Evolutionary conservation across 2,888 invertebrate genomes (phyloP), one percentile per base, ranked within the genome.

Genomic region (Hemistola chrysoprasaria): DNA sequence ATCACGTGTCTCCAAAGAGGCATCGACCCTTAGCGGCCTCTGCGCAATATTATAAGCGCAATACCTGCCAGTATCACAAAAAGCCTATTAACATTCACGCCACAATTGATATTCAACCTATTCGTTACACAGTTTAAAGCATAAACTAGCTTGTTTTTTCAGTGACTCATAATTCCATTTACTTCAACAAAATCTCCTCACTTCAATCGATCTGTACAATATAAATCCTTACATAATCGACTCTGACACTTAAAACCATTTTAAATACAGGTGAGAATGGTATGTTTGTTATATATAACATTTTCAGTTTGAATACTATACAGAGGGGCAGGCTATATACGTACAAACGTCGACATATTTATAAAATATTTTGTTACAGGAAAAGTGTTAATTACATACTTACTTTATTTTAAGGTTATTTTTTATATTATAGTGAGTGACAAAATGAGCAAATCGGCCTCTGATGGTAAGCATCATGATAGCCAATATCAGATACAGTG

Each of bases 1-100:
- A 70, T 86, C 87, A 87, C 87, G 87, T 87, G 87, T 83, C 85
- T 78, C 77, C 68, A 62, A 68, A 70, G 65, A 82, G 87, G 73
- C 87, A 88, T 81, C 87, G 87, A 87, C 87, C 87, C 85, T 82
- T 74, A 53, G 63, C 80, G 83, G 86, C 85, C 85, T 82, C 84
- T 73, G 81, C 86, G 78, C 81, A 73, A 74, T 80, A 78, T 81
- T 81, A 78, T 80, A 80, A 78, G 83, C 81, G 78, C 77, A 83
- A 82, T 80, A 78, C 68, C 47, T 37, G 36, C 20, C 37, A 22
- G 20, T 22, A 24, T 40, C 26, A 34, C 21, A 31, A 44, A 44
- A 71, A 70, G 57, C 40, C 58, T 62, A 68, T 51, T 45, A 46
- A 9, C 42, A 26, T 7, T 1, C 4, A 2, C 2, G 0, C 5